Evolutionary conservation across 2,113 vertebrate genomes (phyloP), one percentile per base, ranked within the genome.

Genomic region (Aplodontia rufa): DNA sequence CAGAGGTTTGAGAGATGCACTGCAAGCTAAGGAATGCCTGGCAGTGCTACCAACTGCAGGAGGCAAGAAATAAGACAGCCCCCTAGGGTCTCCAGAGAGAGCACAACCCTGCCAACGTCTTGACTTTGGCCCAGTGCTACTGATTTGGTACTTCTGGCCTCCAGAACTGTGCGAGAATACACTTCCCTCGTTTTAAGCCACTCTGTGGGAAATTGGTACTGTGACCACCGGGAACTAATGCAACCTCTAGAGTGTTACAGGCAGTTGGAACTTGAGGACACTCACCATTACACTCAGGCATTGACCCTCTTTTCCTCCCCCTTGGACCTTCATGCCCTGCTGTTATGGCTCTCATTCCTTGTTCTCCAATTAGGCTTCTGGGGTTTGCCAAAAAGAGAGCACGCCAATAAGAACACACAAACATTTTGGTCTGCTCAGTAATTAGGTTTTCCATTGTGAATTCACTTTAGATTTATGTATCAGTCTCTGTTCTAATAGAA

Each of bases 391-490:
- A 68, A 86, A 80, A 85, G 1, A 66, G 58, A 89, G 49, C 6
- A 53, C 45, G 42, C 37, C 53, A 72, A 87, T 40, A 32, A 79
- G 40, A 86, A 87, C 47, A 87, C 42, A 81, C 35, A 80, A 78
- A 74, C 11, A 62, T 91, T 91, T 68, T 49, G 6, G 35, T 87
- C 22, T 80, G 26, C 26, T 85, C 45, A 64, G 42, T 28, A 74
- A 30, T 76, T 58, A 42, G 20, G 28, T 58, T 81, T 96, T 92
- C 49, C 64, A 62, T 66, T 87, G 72, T 76, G 47, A 94, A 78
- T 86, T 94, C 49, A 55, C 20, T 93, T 97, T 64, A 71, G 37
- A 84, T 66, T 71, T 88, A 94, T 28, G 35, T 13, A 30, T 62
- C 24, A 69, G 35, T 72, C 51, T 91, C 90, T 91, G 35, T 89